Evolutionary conservation across 2,113 vertebrate species (phyloP).

Genomic region (Pterocles burchelli): DNA sequence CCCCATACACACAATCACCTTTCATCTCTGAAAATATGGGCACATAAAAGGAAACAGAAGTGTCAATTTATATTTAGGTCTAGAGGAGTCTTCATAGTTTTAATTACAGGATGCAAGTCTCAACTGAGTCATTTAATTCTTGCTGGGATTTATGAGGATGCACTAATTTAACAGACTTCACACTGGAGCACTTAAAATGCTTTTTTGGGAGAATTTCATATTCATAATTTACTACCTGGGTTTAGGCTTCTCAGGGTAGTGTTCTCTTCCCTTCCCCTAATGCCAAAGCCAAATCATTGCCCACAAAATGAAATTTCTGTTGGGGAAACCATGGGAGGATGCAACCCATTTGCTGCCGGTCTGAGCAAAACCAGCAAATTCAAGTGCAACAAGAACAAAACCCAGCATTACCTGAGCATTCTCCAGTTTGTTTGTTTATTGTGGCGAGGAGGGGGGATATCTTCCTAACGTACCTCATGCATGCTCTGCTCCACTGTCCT

Average conservation of each 20-base stretch:
- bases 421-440: neutral
- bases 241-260: neutral
- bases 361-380: neutral
- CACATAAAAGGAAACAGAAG: neutral
- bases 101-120: conserved; percentile 54
- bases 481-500: conserved; percentile 4
- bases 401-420: neutral
- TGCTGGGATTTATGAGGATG: conserved; percentile 33
- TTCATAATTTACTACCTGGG: neutral
- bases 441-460: neutral
- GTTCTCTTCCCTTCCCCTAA: neutral
- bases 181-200: neutral
- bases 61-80: conserved; percentile 29
- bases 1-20: neutral
- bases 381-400: neutral
- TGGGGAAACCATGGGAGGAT: neutral
- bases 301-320: neutral
- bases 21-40: neutral
- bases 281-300: neutral
- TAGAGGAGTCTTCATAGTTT: conserved; percentile 44
- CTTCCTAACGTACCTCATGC: neutral
- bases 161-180: conserved; percentile 5
- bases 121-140: conserved; percentile 40
- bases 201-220: conserved; percentile 12
- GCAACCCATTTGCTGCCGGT: neutral